These are phyloP conservation scores for Acropternis orthonyx DNA, from an alignment of 2,797 vertebrate species.

Conservation along the genomic window DNA sequence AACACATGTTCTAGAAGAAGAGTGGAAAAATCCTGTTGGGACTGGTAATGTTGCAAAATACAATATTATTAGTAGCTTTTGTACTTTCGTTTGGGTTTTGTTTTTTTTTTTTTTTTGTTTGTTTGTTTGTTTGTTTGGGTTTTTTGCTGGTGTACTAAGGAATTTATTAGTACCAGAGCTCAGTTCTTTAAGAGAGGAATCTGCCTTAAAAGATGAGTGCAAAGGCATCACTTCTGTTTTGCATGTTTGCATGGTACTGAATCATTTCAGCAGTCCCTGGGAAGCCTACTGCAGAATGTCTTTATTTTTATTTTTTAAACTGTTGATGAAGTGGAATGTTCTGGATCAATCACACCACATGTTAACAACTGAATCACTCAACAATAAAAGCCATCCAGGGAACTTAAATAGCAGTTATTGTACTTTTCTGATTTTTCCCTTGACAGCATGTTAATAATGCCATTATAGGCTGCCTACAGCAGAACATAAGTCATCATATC, in stretches of 20 bases:
- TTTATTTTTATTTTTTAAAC: constrained; percentile 47
- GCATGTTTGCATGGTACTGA: constrained; percentile 32
- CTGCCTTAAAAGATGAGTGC: not conserved
- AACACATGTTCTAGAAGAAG: constrained; percentile 36
- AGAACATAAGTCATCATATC: not conserved
- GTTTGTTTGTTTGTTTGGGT: too few relatives aligned
- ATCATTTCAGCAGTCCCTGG: constrained; percentile 27
- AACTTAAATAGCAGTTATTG: constrained; percentile 11
- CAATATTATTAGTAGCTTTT: constrained; percentile 38
- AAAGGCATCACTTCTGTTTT: constrained; percentile 30
- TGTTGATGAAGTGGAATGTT: constrained; percentile 37
- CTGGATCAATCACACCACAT: constrained; percentile 25
- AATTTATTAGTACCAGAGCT: constrained; percentile 18
- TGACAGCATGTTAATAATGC: not conserved
- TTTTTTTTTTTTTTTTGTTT: not conserved
- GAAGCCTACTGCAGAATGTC: constrained; percentile 19
- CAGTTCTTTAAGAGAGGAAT: constrained; percentile 1
- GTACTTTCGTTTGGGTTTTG: not conserved
- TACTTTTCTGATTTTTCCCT: not conserved
- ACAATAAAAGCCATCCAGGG: constrained; percentile 12
- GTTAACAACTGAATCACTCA: constrained; percentile 25
- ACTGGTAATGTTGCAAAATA: constrained; percentile 35
- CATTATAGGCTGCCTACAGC: not conserved
- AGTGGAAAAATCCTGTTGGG: constrained; percentile 47
- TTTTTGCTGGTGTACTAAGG: not conserved